Evolutionary conservation across 2,113 vertebrate genomes (phyloP).

Genomic region (Leucopternis melanops): DNA sequence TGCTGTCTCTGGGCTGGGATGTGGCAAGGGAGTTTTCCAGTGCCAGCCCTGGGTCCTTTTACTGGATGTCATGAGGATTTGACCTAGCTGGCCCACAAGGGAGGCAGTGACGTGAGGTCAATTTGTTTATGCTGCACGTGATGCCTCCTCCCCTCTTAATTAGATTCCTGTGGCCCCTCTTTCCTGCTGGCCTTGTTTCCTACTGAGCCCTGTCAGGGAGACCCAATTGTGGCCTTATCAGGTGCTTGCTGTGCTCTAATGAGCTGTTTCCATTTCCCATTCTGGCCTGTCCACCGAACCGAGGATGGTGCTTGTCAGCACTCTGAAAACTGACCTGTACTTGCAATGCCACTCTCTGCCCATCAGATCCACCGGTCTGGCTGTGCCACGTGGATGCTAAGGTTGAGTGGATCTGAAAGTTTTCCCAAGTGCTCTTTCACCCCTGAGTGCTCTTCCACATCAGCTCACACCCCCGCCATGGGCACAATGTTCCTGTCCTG

Average conservation of each 20-base stretch:
- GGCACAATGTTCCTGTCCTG: rapidly evolving
- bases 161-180: not conserved
- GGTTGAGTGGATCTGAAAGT: not conserved
- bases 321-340: not conserved
- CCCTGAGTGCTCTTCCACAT: not conserved
- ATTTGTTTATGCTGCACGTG: not conserved
- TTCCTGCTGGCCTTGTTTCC: not conserved
- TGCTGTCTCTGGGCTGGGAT: not conserved
- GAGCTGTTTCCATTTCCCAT: not conserved
- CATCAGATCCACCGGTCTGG: not conserved
- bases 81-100: not conserved
- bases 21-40: not conserved
- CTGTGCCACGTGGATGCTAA: rapidly evolving
- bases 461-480: not conserved
- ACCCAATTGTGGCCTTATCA: not conserved
- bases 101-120: not conserved
- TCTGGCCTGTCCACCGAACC: not conserved
- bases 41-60: not conserved
- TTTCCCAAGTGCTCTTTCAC: not conserved
- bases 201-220: not conserved
- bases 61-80: not conserved
- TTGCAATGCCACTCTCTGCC: not conserved
- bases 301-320: not conserved
- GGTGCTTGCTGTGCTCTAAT: not conserved
- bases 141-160: not conserved